Evolutionary conservation across 64 coral and sea anemone genomes (phyloP).

Genomic region (Porites lutea): DNA sequence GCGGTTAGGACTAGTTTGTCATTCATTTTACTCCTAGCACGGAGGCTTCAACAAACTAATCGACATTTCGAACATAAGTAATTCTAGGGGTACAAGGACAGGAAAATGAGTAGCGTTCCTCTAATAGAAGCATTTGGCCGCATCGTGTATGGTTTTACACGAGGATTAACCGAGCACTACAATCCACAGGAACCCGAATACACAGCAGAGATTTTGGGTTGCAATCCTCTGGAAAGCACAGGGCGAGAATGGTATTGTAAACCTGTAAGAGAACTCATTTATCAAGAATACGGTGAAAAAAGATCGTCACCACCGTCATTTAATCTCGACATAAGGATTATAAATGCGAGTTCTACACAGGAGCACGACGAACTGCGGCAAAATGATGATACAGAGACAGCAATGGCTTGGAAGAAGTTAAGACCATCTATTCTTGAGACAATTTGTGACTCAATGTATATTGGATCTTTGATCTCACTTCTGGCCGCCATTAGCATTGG

Average conservation of each 20-base stretch:
- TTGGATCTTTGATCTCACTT: constrained; percentile 13
- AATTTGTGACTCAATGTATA: background rate
- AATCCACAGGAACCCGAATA: too few relatives aligned
- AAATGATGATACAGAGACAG: background rate
- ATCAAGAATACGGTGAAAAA: background rate
- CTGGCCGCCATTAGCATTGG: background rate
- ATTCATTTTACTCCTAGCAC: too few relatives aligned
- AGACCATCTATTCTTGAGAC: background rate
- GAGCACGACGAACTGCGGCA: background rate
- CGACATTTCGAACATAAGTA: too few relatives aligned
- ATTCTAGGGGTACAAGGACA: too few relatives aligned
- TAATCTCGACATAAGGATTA: background rate
- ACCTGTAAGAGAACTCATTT: background rate
- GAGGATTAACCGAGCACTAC: too few relatives aligned
- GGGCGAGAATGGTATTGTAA: background rate
- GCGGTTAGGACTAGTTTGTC: too few relatives aligned
- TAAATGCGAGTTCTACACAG: background rate
- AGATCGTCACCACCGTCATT: background rate
- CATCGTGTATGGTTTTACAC: too few relatives aligned
- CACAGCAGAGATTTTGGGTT: too few relatives aligned
- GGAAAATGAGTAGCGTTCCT: too few relatives aligned
- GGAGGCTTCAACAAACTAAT: too few relatives aligned
- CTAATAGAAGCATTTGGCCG: too few relatives aligned
- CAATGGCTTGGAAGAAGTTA: constrained; percentile 1
- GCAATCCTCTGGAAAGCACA: too few relatives aligned